Conservation (phyloP, 1,140 invertebrate genomes). For the Zelostemma sp. region DNA sequence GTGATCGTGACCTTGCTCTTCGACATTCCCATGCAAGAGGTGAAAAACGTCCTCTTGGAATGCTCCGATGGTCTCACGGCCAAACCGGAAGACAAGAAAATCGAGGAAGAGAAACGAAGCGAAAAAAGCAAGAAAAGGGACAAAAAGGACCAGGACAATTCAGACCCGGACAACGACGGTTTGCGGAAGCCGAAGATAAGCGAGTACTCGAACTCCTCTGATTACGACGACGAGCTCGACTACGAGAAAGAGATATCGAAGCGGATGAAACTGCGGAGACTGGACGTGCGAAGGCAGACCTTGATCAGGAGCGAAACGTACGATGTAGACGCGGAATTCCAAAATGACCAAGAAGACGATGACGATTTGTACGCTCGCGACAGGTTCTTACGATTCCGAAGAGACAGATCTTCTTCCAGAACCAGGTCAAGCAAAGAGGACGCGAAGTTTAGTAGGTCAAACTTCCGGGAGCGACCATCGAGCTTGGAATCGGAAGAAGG, state of each 20-base stretch:
- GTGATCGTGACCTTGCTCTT: conserved; percentile 68
- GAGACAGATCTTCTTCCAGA: conserved; percentile 51
- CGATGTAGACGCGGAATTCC: conserved; percentile 33
- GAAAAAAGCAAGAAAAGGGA: background rate
- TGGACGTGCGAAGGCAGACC: conserved; percentile 33
- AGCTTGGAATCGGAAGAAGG: conserved; percentile 48
- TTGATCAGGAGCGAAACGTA: conserved; percentile 46
- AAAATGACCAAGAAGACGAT: conserved; percentile 22
- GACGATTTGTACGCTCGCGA: conserved; percentile 24
- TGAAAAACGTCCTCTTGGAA: conserved; percentile 68
- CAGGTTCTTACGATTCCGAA: conserved; percentile 18
- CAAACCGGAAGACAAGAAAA: conserved; percentile 21
- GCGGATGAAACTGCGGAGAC: conserved; percentile 29
- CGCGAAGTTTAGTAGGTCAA: conserved; percentile 24
- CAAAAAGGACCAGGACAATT: background rate
- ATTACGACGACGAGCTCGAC: conserved; percentile 22
- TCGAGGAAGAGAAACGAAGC: background rate
- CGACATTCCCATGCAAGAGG: conserved; percentile 72
- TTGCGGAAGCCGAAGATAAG: conserved; percentile 21
- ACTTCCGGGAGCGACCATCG: conserved; percentile 41
- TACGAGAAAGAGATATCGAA: conserved; percentile 29
- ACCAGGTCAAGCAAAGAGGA: conserved; percentile 25
- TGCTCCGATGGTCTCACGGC: conserved; percentile 42
- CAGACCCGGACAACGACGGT: conserved; percentile 5
- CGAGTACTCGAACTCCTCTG: conserved; percentile 2